Percentiles rank a stretch among this genome's conserved stretches.
Conservation (phyloP, 2,113 vertebrate genomes). For the Sebastes fasciatus region DNA sequence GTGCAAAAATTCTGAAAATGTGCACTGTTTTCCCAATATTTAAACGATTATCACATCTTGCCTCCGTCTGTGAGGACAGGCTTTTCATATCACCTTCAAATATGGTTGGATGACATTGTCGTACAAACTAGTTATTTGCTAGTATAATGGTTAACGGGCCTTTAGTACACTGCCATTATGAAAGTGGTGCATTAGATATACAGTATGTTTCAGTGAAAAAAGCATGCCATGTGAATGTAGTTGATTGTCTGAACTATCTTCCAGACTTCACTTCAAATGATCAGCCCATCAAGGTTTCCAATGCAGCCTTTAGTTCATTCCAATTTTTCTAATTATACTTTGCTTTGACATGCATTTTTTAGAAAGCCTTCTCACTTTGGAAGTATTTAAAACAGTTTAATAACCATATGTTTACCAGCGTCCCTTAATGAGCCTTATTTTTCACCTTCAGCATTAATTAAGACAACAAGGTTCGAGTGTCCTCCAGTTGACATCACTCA, state of each 20-base stretch:
- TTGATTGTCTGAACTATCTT: neutral
- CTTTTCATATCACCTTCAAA: neutral
- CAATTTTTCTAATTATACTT: neutral
- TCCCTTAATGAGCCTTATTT: slow-evolving; percentile 50
- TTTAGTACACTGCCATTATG: neutral
- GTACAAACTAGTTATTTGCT: neutral
- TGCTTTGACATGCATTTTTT: slow-evolving; percentile 1
- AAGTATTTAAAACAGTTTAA: slow-evolving; percentile 53
- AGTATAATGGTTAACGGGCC: too few species aligned
- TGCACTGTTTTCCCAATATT: neutral
- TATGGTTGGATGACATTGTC: neutral
- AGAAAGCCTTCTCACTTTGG: slow-evolving; percentile 1
- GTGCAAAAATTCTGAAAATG: neutral
- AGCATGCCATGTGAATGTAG: neutral
- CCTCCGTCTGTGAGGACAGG: neutral
- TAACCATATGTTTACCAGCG: slow-evolving; percentile 45
- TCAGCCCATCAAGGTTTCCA: neutral
- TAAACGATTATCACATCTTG: neutral
- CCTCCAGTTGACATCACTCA: slow-evolving; percentile 58
- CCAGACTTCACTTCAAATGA: neutral
- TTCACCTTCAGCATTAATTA: slow-evolving; percentile 62
- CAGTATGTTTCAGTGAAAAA: neutral
- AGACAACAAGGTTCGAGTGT: slow-evolving; percentile 52
- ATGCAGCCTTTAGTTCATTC: slow-evolving; percentile 1
- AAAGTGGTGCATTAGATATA: too few species aligned